phyloP scores from a whole-genome alignment of 2,888 invertebrate species.

The Hydroisotoma schaefferi region DNA sequence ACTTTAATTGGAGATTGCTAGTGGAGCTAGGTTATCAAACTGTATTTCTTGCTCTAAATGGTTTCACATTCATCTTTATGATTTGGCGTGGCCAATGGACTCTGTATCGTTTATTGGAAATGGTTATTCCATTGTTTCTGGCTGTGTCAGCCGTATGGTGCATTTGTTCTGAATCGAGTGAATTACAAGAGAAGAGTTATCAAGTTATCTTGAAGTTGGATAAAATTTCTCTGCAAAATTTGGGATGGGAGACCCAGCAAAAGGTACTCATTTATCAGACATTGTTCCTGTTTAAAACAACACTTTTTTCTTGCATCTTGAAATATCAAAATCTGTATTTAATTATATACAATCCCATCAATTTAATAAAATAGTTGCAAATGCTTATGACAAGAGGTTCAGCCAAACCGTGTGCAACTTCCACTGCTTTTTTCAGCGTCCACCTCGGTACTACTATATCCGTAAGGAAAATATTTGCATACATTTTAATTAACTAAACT shows the following conservation, averaged over 20 bases:
- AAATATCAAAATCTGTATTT: too few relatives aligned
- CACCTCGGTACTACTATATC: too few relatives aligned
- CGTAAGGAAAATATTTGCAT: too few relatives aligned
- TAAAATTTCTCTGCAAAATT: not conserved
- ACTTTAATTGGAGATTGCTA: not conserved
- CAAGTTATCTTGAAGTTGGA: not conserved
- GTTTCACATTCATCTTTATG: not conserved
- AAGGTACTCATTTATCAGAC: too few relatives aligned
- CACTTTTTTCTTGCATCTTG: too few relatives aligned
- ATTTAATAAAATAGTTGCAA: too few relatives aligned
- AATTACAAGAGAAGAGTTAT: not conserved
- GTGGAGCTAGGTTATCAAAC: not conserved
- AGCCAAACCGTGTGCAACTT: too few relatives aligned
- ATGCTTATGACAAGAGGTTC: too few relatives aligned
- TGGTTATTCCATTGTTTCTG: not conserved
- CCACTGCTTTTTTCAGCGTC: too few relatives aligned
- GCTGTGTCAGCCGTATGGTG: not conserved
- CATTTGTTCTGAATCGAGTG: not conserved
- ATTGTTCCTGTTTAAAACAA: too few relatives aligned
- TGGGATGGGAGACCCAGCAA: conserved; percentile 1
- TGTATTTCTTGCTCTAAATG: not conserved
- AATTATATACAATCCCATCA: too few relatives aligned
- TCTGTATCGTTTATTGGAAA: not conserved
- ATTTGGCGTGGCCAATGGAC: not conserved
- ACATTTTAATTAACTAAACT: too few relatives aligned